Conservation (phyloP, 2,113 vertebrate genomes). For the Cyprinodon brontotheroides region DNA sequence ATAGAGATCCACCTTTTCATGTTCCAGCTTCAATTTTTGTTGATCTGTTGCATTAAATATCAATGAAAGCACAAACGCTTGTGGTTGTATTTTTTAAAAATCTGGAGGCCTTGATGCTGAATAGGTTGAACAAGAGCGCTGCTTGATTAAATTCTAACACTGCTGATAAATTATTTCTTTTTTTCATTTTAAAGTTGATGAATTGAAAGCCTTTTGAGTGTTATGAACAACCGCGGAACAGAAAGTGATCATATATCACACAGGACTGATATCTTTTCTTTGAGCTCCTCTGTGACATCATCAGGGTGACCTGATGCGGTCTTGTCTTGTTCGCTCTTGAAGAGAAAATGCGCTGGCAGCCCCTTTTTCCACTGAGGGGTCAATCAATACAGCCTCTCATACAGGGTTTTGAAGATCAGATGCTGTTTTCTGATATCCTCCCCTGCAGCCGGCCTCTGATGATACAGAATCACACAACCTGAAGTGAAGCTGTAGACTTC, state of each 20-base stretch:
- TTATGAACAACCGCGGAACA: background rate
- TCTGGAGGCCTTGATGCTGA: background rate
- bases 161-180: background rate
- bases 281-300: background rate
- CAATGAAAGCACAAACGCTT: background rate
- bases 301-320: background rate
- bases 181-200: background rate
- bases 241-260: background rate
- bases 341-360: background rate
- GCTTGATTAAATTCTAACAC: background rate
- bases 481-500: background rate
- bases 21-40: background rate
- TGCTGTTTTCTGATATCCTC: slow-evolving; percentile 9
- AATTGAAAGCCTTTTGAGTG: background rate
- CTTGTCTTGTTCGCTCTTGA: slow-evolving; percentile 2
- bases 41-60: background rate
- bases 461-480: slow-evolving; percentile 6
- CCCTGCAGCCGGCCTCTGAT: slow-evolving; percentile 18
- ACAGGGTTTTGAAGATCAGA: slow-evolving; percentile 10
- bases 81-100: background rate
- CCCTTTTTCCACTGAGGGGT: slow-evolving; percentile 15
- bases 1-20: background rate
- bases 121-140: background rate
- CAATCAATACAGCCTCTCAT: slow-evolving; percentile 7
- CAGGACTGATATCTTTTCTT: background rate